Percentiles rank a stretch among this genome's conserved stretches.
Conservation (phyloP, 1,140 invertebrate genomes). For the Choristoneura fumiferana region DNA sequence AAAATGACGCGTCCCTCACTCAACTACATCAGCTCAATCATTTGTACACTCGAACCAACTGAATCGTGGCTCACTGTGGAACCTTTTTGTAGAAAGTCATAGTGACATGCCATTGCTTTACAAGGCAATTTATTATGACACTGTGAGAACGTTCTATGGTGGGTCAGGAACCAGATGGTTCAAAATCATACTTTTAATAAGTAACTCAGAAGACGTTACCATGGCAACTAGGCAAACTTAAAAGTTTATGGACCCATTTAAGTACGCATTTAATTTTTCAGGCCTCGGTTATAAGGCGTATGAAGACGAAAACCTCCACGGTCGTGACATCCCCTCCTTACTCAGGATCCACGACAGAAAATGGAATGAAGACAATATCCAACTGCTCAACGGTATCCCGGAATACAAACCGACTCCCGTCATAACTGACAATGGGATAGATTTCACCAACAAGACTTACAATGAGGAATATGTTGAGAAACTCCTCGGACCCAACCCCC, state of each 20-base stretch:
- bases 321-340: constrained; percentile 45
- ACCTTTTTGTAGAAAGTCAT: no score
- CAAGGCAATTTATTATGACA: no score
- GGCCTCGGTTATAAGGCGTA: constrained; percentile 51
- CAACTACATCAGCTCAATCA: no score
- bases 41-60: no score
- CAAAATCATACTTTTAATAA: no score
- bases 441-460: constrained; percentile 49
- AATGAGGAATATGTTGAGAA: constrained; percentile 43
- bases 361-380: constrained; percentile 28
- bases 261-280: constrained; percentile 25
- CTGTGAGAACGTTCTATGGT: no score
- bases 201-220: no score
- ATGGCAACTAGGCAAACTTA: no score
- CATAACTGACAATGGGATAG: constrained; percentile 42
- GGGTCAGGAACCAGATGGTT: no score
- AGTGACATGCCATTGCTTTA: no score
- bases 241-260: constrained; percentile 5
- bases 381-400: constrained; percentile 36
- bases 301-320: constrained; percentile 44
- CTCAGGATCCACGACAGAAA: constrained; percentile 40
- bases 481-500: constrained; percentile 49
- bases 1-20: no score
- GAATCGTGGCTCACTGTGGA: no score
- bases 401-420: constrained; percentile 45